A percentile compares a stretch with the other conserved stretches of the same genome.
Conservation (phyloP, 2,888 invertebrate species). For the Tenodera sinensis region DNA sequence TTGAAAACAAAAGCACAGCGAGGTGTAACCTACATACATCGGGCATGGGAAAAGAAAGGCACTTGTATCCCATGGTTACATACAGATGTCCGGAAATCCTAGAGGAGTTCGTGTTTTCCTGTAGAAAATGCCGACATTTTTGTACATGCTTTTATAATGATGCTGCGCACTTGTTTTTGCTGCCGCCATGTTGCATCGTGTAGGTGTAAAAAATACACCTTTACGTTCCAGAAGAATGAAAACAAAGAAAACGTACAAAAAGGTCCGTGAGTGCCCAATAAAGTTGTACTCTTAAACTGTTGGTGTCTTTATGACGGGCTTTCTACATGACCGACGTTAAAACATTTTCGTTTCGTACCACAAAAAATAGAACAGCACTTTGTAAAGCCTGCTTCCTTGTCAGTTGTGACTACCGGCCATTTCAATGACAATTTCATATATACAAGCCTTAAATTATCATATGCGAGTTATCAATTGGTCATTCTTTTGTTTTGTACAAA, state of each 20-base stretch:
- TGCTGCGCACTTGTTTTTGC: neutral
- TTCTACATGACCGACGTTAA: neutral
- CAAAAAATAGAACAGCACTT: too few species aligned
- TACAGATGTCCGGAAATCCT: neutral
- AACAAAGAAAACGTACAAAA: neutral
- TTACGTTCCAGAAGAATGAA: neutral
- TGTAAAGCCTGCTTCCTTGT: too few species aligned
- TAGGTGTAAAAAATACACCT: neutral
- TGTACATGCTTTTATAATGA: neutral
- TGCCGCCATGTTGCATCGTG: neutral
- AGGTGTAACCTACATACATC: neutral
- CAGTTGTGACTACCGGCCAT: too few species aligned
- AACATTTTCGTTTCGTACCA: too few species aligned
- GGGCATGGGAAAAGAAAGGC: neutral
- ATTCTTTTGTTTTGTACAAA: too few species aligned
- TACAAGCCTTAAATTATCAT: too few species aligned
- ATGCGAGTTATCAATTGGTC: too few species aligned
- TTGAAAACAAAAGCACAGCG: too few species aligned
- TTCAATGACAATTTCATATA: too few species aligned
- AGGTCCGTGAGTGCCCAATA: neutral
- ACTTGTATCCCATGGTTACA: neutral
- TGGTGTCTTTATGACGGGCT: neutral
- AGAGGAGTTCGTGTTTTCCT: neutral
- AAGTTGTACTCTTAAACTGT: neutral
- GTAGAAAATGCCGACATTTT: neutral